Base-by-base conservation (phyloP, 2,797 vertebrate genomes). In the Ptychobarbus kaznakovi region DNA sequence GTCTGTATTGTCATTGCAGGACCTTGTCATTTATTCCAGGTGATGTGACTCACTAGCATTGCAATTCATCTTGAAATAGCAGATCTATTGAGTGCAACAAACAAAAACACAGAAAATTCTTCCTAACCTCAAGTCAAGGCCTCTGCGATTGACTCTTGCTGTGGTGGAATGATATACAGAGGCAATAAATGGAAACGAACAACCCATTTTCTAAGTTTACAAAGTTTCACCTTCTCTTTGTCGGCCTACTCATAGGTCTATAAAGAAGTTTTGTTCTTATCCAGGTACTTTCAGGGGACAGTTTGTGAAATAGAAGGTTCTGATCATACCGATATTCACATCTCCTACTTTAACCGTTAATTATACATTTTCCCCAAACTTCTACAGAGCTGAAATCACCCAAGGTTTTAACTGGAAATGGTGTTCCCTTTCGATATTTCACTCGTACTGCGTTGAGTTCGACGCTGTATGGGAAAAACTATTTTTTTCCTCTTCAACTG, bases 1-100 rank as follows among this genome's bases (percentile, higher is more conserved):
- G 53, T 85, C 74, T 89, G 65, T 82, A 85, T 78, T 72, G 68
- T 74, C 20, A 83, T 76, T 65, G 53, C 49, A 46, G 58, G 51
- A 79, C 79, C 88, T 85, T 84, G 83, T 89, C 90, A 90, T 89
- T 89, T 87, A 91, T 91, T 89, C 85, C 70, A 84, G 81, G 78
- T 81, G 74, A 88, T 85, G 82, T 84, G 80, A 89, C 80, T 84
- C 83, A 86, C 76, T 89, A 86, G 88, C 68, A 78, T 87, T 79
- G 87, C 86, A 87, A 88, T 89, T 86, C 66, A 85, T 85, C 83
- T 89, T 69, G 40, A 84, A 88, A 87, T 88, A 86, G 85, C 75
- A 53, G 49, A 83, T 84, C 80, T 86, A 86, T 84, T 70, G 68
- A 81, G 35, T 80, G 58, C 69, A 75, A 83, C 80, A 80, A 83